Base-by-base conservation (phyloP, 2,797 vertebrate species). In the Helarctos malayanus region DNA sequence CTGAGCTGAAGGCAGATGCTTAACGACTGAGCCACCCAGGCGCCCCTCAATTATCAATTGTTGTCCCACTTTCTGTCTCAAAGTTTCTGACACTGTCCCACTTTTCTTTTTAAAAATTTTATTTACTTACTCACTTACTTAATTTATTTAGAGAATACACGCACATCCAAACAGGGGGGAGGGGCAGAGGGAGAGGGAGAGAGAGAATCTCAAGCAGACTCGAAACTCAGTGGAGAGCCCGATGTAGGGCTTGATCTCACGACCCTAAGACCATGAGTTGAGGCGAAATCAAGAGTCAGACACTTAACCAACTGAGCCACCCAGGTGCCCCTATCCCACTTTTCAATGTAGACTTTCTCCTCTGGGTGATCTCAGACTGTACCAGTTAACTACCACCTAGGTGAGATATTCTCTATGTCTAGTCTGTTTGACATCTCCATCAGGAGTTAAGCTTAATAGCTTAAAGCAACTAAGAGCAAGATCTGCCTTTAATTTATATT, bases 401-500 rank as follows among this genome's bases (percentile, higher is more conserved):
- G 21, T 38, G 54, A 87, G 54, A 81, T 7, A 92, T 15, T 90
- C 69, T 91, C 79, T 82, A 61, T 61, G 59, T 61, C 54, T 19
- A 87, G 16, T 27, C 35, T 71, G 6, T 18, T 92, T 71, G 19
- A 83, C 11, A 87, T 65, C 32, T 91, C 87, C 15, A 95, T 3
- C 78, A 82, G n/a, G 47, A 92, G 38, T 0, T 80, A 92, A 87
- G 47, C 6, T 63, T 91, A 96, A 63, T 1, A 56, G 73, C 83
- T 57, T 83, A 92, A 87, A 92, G 32, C 32, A 97, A 93, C 29
- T 35, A 32, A 79, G 35, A 76, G 54, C n/a, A 92, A 76, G 12
- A 84, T 59, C 11, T 84, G 9, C 71, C 89, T 83, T 96, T 83
- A 79, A 88, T 32, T 89, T 80, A 27, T 56, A 95, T 52, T 73